phyloP scores from a whole-genome alignment of 2,888 invertebrate species.

The Abscondita cerata region DNA sequence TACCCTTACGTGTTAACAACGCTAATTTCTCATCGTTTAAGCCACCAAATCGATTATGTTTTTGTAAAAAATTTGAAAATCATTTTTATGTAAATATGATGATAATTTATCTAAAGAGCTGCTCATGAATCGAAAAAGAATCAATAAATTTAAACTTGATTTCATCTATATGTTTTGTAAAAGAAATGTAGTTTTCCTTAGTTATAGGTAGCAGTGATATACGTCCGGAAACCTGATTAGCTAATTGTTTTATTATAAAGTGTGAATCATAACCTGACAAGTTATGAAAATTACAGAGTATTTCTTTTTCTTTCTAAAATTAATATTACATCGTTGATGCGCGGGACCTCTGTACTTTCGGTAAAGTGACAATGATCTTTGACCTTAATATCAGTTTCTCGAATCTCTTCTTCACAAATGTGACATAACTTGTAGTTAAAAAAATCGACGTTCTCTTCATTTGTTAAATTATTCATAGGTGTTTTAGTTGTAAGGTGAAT shows the following conservation, averaged over 20 bases:
- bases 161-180: background rate
- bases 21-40: slow-evolving; percentile 27
- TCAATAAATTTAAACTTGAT: slow-evolving; percentile 45
- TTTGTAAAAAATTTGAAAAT: slow-evolving; percentile 26
- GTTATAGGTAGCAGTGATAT: background rate
- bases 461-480: background rate
- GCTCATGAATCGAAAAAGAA: slow-evolving; percentile 40
- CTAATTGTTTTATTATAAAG: background rate
- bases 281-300: background rate
- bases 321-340: too few species aligned
- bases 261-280: background rate
- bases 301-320: too few species aligned
- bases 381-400: too few species aligned
- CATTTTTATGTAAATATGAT: slow-evolving; percentile 33
- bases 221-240: background rate
- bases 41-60: slow-evolving; percentile 8
- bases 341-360: too few species aligned
- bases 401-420: background rate
- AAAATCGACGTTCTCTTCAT: background rate
- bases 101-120: slow-evolving; percentile 41
- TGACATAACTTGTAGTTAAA: background rate
- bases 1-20: slow-evolving; percentile 42
- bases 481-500: background rate
- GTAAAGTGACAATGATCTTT: too few species aligned
- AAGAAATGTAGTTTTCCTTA: background rate